These are phyloP conservation scores for Hylomyscus alleni DNA, from an alignment of 2,797 vertebrate genomes.

Conservation along the genomic window DNA sequence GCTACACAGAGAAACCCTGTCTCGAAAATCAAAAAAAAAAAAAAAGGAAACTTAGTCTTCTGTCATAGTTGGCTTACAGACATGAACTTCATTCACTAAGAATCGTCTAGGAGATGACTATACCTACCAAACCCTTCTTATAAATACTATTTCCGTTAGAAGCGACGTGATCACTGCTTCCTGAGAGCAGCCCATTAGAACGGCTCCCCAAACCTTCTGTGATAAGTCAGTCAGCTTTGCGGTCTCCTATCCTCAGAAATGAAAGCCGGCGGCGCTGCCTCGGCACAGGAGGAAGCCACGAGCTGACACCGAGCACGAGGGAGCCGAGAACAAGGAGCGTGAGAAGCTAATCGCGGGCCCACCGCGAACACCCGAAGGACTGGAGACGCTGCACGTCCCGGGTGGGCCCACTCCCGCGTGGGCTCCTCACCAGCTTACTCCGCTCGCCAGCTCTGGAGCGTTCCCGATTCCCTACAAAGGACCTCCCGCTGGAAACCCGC, in stretches of 20 bases:
- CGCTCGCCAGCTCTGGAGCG: not conserved
- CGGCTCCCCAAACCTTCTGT: not conserved
- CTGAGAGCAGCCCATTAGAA: not conserved
- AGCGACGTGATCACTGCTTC: not conserved
- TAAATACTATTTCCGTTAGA: not conserved
- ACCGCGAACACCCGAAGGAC: not conserved
- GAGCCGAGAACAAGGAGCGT: not conserved
- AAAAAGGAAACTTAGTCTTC: conserved; percentile 2
- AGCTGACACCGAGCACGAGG: not conserved
- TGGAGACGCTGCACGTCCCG: not conserved
- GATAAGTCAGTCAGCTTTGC: not conserved
- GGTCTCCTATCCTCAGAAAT: not conserved
- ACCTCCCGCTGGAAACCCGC: not conserved
- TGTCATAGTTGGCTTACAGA: not conserved
- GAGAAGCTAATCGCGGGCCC: not conserved
- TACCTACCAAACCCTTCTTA: not conserved
- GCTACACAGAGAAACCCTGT: too few species aligned
- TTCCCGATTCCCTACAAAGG: not conserved
- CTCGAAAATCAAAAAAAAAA: too few species aligned
- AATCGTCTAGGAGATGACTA: not conserved
- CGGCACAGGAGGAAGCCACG: not conserved
- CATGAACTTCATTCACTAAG: not conserved
- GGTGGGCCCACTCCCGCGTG: not conserved
- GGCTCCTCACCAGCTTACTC: not conserved
- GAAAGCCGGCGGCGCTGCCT: not conserved